phyloP scores from a whole-genome alignment of 2,113 vertebrate species.

The Pteronura brasiliensis region DNA sequence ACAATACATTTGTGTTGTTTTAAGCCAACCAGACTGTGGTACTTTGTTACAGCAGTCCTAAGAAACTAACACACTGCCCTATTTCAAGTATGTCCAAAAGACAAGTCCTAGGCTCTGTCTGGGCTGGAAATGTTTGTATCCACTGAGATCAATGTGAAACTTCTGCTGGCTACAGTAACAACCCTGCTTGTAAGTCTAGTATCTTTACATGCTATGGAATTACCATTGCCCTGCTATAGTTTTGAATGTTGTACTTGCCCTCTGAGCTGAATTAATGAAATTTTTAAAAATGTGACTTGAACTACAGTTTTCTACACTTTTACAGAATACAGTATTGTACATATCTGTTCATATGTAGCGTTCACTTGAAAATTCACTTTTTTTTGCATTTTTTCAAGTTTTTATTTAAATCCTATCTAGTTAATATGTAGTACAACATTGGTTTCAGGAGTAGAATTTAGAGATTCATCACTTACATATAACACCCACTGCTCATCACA shows the following conservation, averaged over 20 bases:
- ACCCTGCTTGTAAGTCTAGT: neutral
- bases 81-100: neutral
- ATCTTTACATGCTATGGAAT: neutral
- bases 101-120: neutral
- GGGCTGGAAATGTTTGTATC: neutral
- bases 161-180: neutral
- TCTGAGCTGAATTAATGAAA: neutral
- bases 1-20: neutral
- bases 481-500: neutral
- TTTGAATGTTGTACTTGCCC: neutral
- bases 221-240: neutral
- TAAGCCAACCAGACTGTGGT: neutral
- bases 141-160: neutral
- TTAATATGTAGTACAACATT: neutral
- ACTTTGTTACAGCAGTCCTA: neutral
- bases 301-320: slow-evolving; percentile 75
- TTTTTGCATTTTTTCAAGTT: neutral
- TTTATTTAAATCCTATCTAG: neutral
- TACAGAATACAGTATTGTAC: slow-evolving; percentile 60
- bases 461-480: neutral
- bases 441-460: neutral
- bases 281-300: slow-evolving; percentile 41
- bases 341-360: neutral
- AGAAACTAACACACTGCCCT: neutral
- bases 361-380: neutral